These are phyloP conservation scores for Hormiphora californensis DNA, from an alignment of 37 sponge, comb jelly and placozoan genomes.

Conservation along the genomic window DNA sequence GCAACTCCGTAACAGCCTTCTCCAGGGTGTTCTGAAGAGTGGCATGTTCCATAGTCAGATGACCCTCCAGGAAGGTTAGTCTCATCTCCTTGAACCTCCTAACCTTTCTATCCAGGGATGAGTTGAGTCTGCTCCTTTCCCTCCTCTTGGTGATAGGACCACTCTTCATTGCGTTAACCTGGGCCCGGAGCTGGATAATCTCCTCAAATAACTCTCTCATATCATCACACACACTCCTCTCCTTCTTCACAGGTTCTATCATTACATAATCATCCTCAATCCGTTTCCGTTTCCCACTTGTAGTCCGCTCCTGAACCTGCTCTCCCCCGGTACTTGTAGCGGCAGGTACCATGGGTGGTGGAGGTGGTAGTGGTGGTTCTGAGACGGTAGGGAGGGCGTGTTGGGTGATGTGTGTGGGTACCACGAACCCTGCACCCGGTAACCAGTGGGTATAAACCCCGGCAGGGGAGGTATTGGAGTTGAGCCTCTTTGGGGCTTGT, in stretches of 20 bases:
- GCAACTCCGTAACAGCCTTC: not conserved
- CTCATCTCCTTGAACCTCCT: constrained; percentile 33
- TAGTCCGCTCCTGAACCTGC: not conserved
- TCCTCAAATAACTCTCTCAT: constrained; percentile 11
- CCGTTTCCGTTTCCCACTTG: constrained; percentile 10
- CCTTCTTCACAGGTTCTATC: constrained; percentile 20
- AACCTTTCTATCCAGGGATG: not conserved
- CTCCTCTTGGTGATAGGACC: not conserved
- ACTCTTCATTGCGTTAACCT: not conserved
- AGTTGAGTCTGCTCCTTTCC: constrained; percentile 17
- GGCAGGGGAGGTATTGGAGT: constrained; percentile 4
- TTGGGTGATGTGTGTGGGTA: too few species aligned
- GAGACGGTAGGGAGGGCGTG: too few species aligned
- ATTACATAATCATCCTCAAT: constrained; percentile 30
- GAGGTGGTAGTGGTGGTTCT: too few species aligned
- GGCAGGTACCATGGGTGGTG: too few species aligned
- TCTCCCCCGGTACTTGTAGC: too few species aligned
- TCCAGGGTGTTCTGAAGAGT: not conserved
- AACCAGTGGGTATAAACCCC: not conserved
- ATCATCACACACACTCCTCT: not conserved
- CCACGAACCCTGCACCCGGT: too few species aligned
- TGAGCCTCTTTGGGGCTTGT: not conserved
- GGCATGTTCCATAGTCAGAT: constrained; percentile 11
- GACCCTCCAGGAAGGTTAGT: not conserved
- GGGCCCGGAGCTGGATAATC: constrained; percentile 1